These are phyloP conservation scores for Acanthurus leucopareius DNA, from an alignment of 2,797 vertebrate species.

Conservation along the genomic window DNA sequence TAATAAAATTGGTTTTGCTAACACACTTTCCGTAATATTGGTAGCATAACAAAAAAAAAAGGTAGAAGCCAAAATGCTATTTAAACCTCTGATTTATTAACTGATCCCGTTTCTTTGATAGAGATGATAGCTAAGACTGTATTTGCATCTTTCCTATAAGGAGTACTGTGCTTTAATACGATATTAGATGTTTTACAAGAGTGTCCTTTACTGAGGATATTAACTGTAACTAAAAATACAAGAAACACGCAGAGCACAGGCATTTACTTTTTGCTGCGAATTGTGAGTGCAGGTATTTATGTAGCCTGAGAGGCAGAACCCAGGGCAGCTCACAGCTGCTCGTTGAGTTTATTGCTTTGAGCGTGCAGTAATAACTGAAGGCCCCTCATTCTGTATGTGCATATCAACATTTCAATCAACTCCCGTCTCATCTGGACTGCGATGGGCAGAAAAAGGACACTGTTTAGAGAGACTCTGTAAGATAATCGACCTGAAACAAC, in stretches of 20 bases:
- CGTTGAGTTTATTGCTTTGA: slow-evolving; percentile 29
- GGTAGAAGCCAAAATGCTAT: background rate
- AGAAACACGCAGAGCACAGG: background rate
- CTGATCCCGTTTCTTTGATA: background rate
- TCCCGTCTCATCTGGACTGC: background rate
- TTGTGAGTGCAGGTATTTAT: background rate
- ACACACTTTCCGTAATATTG: background rate
- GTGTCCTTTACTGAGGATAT: background rate
- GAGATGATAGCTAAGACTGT: background rate
- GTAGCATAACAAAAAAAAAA: background rate
- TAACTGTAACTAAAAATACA: slow-evolving; percentile 2
- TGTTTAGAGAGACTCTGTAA: background rate
- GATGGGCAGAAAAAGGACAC: background rate
- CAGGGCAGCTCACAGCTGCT: slow-evolving; percentile 8
- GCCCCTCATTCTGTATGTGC: background rate
- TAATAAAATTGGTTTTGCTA: background rate
- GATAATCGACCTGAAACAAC: background rate
- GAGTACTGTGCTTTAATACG: background rate
- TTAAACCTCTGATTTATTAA: background rate
- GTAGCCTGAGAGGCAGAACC: background rate
- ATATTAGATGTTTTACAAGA: slow-evolving; percentile 1
- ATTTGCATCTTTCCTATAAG: background rate
- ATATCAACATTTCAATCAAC: slow-evolving; percentile 2
- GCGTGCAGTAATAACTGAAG: slow-evolving; percentile 2
- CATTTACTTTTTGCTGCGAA: background rate